These are phyloP conservation scores for Mesorhabditis sp. DNA, from an alignment of 2,888 invertebrate genomes.

Conservation along the genomic window DNA sequence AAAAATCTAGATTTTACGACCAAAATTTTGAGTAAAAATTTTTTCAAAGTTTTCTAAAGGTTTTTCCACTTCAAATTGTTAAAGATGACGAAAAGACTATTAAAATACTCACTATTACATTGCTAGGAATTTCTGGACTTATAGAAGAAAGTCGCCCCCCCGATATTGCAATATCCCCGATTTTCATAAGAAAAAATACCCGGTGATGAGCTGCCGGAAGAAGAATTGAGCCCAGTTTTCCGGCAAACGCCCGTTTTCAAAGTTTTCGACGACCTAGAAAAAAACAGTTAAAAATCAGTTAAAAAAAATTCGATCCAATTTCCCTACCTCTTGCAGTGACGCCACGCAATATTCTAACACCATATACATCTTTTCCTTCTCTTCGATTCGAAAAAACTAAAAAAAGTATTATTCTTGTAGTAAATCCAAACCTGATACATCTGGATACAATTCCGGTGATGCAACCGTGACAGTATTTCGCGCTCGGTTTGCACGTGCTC, in stretches of 20 bases:
- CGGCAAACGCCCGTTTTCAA: conserved; percentile 19
- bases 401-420: too few species aligned
- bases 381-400: conserved; percentile 80
- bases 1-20: too few species aligned
- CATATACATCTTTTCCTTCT: conserved; percentile 94
- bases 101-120: too few species aligned
- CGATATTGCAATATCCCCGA: too few species aligned
- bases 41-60: too few species aligned
- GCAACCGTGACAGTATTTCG: conserved; percentile 77
- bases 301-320: neutral
- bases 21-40: too few species aligned
- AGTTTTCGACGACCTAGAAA: conserved; percentile 67
- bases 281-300: neutral
- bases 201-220: conserved; percentile 81
- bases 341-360: conserved; percentile 91
- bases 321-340: conserved; percentile 71
- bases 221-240: conserved; percentile 64
- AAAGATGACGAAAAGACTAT: too few species aligned
- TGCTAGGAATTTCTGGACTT: too few species aligned
- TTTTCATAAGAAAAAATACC: conserved; percentile 58
- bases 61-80: too few species aligned
- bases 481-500: conserved; percentile 71
- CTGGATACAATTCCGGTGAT: conserved; percentile 88
- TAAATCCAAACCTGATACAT: conserved; percentile 60
- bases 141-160: too few species aligned